These are phyloP conservation scores for Alcis repandata DNA, from an alignment of 2,888 invertebrate species.

Conservation along the genomic window DNA sequence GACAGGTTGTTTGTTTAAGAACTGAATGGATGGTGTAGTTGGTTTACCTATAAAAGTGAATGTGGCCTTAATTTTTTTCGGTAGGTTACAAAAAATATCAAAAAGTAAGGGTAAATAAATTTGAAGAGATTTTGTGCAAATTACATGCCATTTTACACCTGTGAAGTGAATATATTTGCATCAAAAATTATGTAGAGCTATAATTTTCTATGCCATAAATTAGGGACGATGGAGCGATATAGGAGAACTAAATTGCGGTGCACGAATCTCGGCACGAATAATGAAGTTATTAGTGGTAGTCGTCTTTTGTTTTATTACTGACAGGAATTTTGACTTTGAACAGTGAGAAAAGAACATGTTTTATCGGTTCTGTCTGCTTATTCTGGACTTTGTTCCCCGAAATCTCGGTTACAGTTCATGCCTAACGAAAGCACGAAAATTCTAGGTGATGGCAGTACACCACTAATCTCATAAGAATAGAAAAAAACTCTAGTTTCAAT, in stretches of 20 bases:
- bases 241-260: slow-evolving; percentile 60
- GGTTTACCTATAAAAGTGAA: not conserved
- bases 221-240: slow-evolving; percentile 66
- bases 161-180: slow-evolving; percentile 65
- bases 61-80: not conserved
- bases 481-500: too few species aligned
- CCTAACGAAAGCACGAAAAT: too few species aligned
- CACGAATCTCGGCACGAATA: slow-evolving; percentile 49
- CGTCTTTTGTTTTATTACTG: slow-evolving; percentile 65
- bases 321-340: slow-evolving; percentile 29
- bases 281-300: slow-evolving; percentile 69
- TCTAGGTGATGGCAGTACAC: too few species aligned
- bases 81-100: not conserved
- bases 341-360: too few species aligned
- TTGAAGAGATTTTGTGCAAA: slow-evolving; percentile 47
- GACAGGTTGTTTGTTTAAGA: slow-evolving; percentile 47
- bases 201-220: slow-evolving; percentile 57
- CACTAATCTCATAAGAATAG: too few species aligned
- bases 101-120: not conserved
- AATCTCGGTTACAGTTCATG: too few species aligned
- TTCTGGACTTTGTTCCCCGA: too few species aligned
- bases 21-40: not conserved
- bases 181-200: slow-evolving; percentile 62
- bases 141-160: slow-evolving; percentile 56
- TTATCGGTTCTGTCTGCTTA: too few species aligned